Percentiles rank a stretch among this genome's conserved stretches.
phyloP scores from a whole-genome alignment of 2,797 vertebrate species.

The Hirundo rustica region DNA sequence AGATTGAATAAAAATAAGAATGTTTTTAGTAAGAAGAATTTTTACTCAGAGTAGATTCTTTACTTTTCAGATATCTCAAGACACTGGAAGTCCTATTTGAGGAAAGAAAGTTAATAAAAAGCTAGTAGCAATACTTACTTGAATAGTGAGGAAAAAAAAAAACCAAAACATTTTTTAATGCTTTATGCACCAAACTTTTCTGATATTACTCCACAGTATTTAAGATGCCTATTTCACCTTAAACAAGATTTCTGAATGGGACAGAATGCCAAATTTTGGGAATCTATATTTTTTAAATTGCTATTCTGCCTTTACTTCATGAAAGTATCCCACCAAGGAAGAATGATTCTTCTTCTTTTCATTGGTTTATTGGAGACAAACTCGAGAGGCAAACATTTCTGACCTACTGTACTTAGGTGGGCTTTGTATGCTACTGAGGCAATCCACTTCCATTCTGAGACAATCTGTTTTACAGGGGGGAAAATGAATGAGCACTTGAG shows the following conservation, averaged over 20 bases:
- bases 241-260: neutral
- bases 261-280: neutral
- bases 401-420: neutral
- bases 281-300: rapidly evolving
- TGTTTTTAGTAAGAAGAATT: neutral
- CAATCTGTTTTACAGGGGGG: neutral
- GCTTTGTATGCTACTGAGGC: neutral
- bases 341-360: neutral
- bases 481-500: neutral
- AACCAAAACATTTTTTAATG: neutral
- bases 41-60: neutral
- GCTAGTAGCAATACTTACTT: neutral
- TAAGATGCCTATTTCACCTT: neutral
- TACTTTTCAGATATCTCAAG: neutral
- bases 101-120: neutral
- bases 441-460: neutral
- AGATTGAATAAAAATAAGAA: neutral
- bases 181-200: neutral
- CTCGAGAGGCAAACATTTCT: neutral
- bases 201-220: neutral
- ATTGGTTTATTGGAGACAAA: neutral
- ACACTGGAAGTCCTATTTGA: neutral
- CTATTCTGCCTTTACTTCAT: neutral
- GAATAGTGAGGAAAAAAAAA: neutral
- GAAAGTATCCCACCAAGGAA: neutral